Percentiles rank a stretch among this genome's conserved stretches.
Evolutionary conservation across 2,888 invertebrate species (phyloP).

Genomic region (Orthosia cruda): DNA sequence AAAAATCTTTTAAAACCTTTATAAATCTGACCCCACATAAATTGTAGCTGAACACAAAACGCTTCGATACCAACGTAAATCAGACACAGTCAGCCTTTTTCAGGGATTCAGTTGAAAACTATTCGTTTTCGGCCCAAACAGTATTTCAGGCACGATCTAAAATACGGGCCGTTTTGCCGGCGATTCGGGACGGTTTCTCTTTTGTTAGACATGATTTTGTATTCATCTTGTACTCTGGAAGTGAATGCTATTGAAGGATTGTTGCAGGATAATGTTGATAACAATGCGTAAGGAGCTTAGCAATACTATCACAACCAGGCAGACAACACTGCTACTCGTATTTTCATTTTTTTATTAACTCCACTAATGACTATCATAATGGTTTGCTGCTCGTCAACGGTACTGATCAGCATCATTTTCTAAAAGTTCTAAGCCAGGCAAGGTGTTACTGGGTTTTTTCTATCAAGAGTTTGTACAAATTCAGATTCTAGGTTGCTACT

Average conservation of each 20-base stretch:
- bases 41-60: slow-evolving; percentile 38
- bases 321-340: too few relatives aligned
- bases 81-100: slow-evolving; percentile 58
- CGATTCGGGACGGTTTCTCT: slow-evolving; percentile 6
- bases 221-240: background rate
- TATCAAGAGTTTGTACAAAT: too few relatives aligned
- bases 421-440: too few relatives aligned
- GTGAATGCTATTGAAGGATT: background rate
- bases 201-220: slow-evolving; percentile 6
- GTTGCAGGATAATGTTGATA: background rate
- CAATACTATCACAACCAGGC: too few relatives aligned
- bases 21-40: slow-evolving; percentile 50
- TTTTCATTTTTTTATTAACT: too few relatives aligned
- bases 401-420: too few relatives aligned
- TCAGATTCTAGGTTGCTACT: too few relatives aligned
- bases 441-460: too few relatives aligned
- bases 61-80: slow-evolving; percentile 50
- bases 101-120: slow-evolving; percentile 58
- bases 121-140: slow-evolving; percentile 48
- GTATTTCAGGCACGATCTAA: slow-evolving; percentile 51
- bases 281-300: background rate
- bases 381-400: too few relatives aligned
- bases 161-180: slow-evolving; percentile 41
- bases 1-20: slow-evolving; percentile 47
- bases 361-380: too few relatives aligned